Conservation (phyloP, 1,140 invertebrate species). For the Agrypnia vestita region DNA sequence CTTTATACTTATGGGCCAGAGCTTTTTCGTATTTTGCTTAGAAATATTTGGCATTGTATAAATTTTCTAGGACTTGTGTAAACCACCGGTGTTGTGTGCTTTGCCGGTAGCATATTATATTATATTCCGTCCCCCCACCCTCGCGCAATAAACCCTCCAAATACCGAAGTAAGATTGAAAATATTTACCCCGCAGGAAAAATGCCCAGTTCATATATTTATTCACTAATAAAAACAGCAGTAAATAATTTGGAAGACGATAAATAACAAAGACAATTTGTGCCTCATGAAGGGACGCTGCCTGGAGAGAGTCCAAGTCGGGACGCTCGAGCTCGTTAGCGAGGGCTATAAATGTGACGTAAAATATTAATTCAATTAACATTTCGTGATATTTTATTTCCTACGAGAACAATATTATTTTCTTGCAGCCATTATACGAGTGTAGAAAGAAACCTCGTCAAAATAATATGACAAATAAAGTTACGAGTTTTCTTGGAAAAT, state of each 20-base stretch:
- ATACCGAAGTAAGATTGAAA: slow-evolving; percentile 53
- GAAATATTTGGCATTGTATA: no score
- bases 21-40: no score
- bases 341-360: slow-evolving; percentile 35
- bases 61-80: no score
- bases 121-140: no score
- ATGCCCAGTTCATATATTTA: slow-evolving; percentile 52
- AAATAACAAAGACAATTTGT: slow-evolving; percentile 58
- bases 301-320: slow-evolving; percentile 38
- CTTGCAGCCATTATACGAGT: not conserved
- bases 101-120: no score
- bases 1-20: no score
- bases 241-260: slow-evolving; percentile 53
- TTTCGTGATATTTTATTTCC: slow-evolving; percentile 29
- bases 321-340: slow-evolving; percentile 29
- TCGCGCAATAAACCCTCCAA: slow-evolving; percentile 6
- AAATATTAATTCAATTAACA: slow-evolving; percentile 42
- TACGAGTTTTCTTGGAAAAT: no score
- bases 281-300: slow-evolving; percentile 11
- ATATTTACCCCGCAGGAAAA: slow-evolving; percentile 51
- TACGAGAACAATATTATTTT: slow-evolving; percentile 6
- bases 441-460: not conserved
- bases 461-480: slow-evolving; percentile 14
- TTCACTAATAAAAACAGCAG: slow-evolving; percentile 57
- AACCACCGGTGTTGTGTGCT: no score